phyloP scores from a whole-genome alignment of 2,888 invertebrate species.

The Tinea pellionella region DNA sequence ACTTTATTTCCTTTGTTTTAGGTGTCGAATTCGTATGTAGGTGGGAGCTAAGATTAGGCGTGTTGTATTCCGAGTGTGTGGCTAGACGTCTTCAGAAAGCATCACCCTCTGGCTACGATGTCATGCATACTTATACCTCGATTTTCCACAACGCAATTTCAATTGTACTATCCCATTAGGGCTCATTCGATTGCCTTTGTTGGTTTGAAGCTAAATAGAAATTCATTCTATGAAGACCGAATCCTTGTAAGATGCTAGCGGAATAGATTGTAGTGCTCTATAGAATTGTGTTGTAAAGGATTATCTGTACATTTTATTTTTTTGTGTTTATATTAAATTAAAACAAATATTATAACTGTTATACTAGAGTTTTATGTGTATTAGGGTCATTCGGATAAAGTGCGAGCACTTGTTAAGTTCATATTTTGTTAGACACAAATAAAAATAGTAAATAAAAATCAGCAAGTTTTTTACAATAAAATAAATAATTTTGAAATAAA shows the following conservation, averaged over 20 bases:
- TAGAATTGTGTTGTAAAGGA: not conserved
- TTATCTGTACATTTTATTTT: conserved; percentile 2
- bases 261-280: not conserved
- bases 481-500: too few species aligned
- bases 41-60: not conserved
- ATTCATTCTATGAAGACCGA: conserved; percentile 18
- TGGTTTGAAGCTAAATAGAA: conserved; percentile 30
- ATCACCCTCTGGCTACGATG: conserved; percentile 41
- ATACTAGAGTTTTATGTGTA: too few species aligned
- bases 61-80: conserved; percentile 13
- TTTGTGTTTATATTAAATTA: not conserved
- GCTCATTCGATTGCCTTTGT: conserved; percentile 40
- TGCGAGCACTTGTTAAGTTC: too few species aligned
- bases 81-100: conserved; percentile 46
- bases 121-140: conserved; percentile 65
- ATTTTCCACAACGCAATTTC: conserved; percentile 57
- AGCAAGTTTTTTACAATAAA: too few species aligned
- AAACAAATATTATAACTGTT: too few species aligned
- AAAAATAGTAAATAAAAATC: too few species aligned
- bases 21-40: not conserved
- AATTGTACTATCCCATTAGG: conserved; percentile 57
- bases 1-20: not conserved
- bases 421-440: too few species aligned
- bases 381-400: too few species aligned
- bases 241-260: conserved; percentile 6